Conservation (phyloP, 2,797 vertebrate genomes). For the Gallinago solitaria region DNA sequence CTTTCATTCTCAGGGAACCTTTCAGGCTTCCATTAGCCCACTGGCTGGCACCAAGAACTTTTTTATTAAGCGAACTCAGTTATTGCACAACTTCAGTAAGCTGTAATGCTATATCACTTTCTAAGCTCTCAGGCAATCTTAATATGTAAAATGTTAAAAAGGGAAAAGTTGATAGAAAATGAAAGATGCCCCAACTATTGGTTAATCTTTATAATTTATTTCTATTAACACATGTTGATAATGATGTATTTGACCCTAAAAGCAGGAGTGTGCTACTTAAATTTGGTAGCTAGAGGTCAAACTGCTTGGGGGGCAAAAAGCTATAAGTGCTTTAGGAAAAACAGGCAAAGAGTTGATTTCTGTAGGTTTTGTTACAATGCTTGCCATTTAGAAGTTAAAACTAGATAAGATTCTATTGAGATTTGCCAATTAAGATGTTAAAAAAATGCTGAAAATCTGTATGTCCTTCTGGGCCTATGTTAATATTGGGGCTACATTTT, state of each 20-base stretch:
- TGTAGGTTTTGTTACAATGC: neutral
- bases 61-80: neutral
- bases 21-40: neutral
- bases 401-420: neutral
- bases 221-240: neutral
- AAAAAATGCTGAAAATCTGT: neutral
- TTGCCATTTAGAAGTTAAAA: neutral
- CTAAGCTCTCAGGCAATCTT: neutral
- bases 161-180: neutral
- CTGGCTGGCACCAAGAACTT: accelerated
- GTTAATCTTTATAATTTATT: neutral
- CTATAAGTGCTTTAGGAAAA: neutral
- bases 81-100: neutral
- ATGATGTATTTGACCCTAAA: neutral
- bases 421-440: neutral
- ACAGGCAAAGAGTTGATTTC: neutral
- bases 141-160: neutral
- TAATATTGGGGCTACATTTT: neutral
- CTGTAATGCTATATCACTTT: neutral
- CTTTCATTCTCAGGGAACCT: neutral
- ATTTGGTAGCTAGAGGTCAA: neutral
- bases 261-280: neutral
- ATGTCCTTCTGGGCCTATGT: neutral
- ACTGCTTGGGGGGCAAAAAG: neutral
- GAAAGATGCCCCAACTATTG: neutral